Conservation (phyloP, 2,113 vertebrate genomes). For the Melanocharis versteri region DNA sequence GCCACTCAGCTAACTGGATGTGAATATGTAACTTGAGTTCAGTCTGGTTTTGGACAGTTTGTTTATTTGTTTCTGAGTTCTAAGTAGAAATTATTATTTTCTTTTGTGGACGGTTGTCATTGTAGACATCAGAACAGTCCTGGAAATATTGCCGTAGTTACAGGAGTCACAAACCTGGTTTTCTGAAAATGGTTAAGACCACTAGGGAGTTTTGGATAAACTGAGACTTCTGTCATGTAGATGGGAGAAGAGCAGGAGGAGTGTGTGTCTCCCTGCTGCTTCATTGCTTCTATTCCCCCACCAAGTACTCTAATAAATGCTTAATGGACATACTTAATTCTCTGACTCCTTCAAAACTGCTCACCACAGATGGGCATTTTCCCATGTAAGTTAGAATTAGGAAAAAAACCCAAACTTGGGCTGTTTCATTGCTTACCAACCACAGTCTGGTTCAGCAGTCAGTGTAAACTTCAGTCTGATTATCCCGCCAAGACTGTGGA, state of each 20-base stretch:
- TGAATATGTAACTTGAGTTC: not conserved
- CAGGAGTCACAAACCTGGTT: not conserved
- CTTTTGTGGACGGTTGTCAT: not conserved
- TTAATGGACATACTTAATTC: not conserved
- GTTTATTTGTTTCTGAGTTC: not conserved
- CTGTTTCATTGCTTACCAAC: not conserved
- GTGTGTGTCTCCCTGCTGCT: not conserved
- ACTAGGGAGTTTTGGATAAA: not conserved
- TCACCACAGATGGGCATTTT: not conserved
- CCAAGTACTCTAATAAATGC: not conserved
- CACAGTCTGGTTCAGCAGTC: not conserved
- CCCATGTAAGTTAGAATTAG: not conserved
- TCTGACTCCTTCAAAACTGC: not conserved
- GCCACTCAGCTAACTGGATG: not conserved
- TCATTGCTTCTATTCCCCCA: not conserved
- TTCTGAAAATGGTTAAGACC: not conserved
- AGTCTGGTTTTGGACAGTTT: not conserved
- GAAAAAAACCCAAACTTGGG: no score
- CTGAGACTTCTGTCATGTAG: fast-evolving
- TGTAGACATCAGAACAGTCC: not conserved
- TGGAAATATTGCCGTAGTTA: not conserved
- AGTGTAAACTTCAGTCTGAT: not conserved
- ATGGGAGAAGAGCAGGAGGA: not conserved
- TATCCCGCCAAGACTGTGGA: not conserved
- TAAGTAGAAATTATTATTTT: not conserved